Conservation (phyloP, 1,140 invertebrate genomes). For the Trichonephila clavipes region DNA sequence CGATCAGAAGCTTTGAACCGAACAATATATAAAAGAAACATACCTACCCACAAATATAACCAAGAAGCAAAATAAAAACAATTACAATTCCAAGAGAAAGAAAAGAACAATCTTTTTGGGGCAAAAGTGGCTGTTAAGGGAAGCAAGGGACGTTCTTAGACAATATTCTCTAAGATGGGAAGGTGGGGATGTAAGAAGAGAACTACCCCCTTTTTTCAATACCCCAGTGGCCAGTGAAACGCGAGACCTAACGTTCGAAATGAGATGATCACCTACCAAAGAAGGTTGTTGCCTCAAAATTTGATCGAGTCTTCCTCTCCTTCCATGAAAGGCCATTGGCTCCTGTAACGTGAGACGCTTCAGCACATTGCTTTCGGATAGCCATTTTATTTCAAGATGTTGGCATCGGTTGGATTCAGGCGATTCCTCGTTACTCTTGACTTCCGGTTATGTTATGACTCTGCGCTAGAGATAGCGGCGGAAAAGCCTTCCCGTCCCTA, state of each 20-base stretch:
- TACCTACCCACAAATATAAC: background rate
- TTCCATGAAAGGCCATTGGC: background rate
- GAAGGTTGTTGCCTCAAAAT: constrained; percentile 33
- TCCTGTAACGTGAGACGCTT: constrained; percentile 22
- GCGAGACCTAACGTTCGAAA: background rate
- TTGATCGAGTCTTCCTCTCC: constrained; percentile 8
- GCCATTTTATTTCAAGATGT: background rate
- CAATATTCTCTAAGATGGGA: background rate
- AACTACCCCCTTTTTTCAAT: background rate
- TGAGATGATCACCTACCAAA: constrained; percentile 42
- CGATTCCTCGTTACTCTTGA: constrained; percentile 27
- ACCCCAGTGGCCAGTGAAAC: constrained; percentile 19
- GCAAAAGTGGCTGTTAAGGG: constrained; percentile 11
- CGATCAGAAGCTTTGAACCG: too few relatives aligned
- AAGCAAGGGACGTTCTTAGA: background rate
- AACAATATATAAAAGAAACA: background rate
- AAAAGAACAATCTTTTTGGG: background rate
- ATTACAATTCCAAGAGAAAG: background rate
- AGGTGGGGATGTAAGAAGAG: background rate
- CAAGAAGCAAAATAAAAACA: background rate
- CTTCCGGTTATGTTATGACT: constrained; percentile 12
- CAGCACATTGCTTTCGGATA: constrained; percentile 34
- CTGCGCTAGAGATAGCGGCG: background rate
- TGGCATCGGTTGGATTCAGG: constrained; percentile 18
- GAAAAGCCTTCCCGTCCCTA: constrained; percentile 26